A percentile compares a stretch with the other conserved stretches of the same genome.
These are phyloP conservation scores for Dendrocincla fuliginosa DNA, from an alignment of 2,797 vertebrate genomes.

Conservation along the genomic window DNA sequence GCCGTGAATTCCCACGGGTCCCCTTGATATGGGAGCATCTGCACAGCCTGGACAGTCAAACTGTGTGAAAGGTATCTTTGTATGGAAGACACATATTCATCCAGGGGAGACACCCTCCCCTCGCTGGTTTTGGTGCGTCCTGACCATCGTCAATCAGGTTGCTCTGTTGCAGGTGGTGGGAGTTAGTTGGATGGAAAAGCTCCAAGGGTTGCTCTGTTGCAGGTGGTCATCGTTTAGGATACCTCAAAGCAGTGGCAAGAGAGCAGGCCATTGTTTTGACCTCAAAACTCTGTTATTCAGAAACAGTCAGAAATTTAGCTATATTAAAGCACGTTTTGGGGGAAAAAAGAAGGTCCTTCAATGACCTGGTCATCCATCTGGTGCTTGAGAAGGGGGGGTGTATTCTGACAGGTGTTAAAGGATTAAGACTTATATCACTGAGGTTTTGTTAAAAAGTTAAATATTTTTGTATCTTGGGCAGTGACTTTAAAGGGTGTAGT, in stretches of 20 bases:
- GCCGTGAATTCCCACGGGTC: rapidly evolving
- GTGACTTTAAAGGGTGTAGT: not conserved
- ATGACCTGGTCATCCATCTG: not conserved
- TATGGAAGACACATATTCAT: rapidly evolving
- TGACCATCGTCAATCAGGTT: rapidly evolving
- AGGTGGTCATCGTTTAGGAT: not conserved
- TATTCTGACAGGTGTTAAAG: not conserved
- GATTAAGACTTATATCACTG: not conserved
- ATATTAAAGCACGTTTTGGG: rapidly evolving
- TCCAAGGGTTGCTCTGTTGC: rapidly evolving
- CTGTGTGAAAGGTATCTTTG: not conserved
- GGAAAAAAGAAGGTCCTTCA: not conserved
- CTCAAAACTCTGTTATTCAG: not conserved
- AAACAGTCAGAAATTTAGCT: not conserved
- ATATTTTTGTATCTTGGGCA: not conserved
- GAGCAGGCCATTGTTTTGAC: not conserved
- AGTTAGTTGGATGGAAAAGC: not conserved
- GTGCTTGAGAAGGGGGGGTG: not conserved
- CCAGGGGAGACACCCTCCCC: rapidly evolving
- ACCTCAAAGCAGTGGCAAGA: not conserved
- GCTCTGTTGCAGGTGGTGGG: not conserved
- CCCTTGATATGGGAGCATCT: not conserved
- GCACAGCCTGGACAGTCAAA: rapidly evolving
- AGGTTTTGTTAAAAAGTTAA: not conserved
- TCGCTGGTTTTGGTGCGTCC: not conserved